Evolutionary conservation across 2,113 vertebrate genomes (phyloP).

Genomic region (Nothoprocta pentlandii): DNA sequence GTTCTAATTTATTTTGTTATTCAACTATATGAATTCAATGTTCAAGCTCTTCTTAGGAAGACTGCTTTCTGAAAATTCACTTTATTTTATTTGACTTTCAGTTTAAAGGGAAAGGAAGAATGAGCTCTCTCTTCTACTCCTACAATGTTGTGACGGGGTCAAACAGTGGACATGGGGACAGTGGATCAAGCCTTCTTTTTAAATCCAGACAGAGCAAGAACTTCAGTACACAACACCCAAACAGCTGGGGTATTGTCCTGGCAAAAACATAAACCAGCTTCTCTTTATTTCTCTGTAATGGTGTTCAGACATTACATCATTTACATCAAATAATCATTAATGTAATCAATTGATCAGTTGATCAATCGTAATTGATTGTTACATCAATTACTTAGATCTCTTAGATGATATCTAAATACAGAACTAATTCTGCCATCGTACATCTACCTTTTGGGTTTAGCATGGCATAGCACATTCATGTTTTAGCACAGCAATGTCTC

Average conservation of each 20-base stretch:
- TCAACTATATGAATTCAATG: neutral
- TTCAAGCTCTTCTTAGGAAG: neutral
- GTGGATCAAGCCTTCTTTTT: accelerated
- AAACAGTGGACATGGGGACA: neutral
- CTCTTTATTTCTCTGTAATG: neutral
- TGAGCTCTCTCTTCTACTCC: neutral
- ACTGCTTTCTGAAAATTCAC: neutral
- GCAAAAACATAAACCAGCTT: neutral
- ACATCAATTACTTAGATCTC: too few relatives aligned
- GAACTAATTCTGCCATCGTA: neutral
- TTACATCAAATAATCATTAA: too few relatives aligned
- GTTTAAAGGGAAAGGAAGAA: slow-evolving; percentile 28
- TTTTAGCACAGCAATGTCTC: neutral
- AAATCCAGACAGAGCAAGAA: neutral
- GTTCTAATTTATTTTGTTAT: neutral
- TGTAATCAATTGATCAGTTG: too few relatives aligned
- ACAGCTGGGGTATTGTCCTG: neutral
- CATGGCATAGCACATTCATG: neutral
- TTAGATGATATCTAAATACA: neutral
- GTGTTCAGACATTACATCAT: neutral
- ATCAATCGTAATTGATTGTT: too few relatives aligned
- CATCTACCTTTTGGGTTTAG: neutral
- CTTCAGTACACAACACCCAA: neutral
- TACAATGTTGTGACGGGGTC: neutral
- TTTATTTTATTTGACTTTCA: slow-evolving; percentile 1